These are phyloP conservation scores for Zaprionus capensis DNA, from an alignment of 1,140 invertebrate species.

Conservation along the genomic window DNA sequence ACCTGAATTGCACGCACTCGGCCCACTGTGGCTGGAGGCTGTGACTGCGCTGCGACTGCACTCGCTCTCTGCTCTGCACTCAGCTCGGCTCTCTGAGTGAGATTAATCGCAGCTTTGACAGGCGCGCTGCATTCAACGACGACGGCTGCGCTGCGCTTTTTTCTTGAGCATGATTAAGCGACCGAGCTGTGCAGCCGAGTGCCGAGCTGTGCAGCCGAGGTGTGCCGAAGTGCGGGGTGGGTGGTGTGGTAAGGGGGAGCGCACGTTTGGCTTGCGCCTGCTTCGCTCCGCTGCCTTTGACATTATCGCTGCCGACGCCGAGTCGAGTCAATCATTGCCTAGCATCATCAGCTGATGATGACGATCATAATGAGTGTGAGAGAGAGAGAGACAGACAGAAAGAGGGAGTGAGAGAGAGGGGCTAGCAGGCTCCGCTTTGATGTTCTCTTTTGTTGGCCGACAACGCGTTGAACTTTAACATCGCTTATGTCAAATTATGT, in stretches of 20 bases:
- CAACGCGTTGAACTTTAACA: slow-evolving; percentile 71
- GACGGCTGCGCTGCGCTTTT: slow-evolving; percentile 61
- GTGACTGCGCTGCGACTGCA: slow-evolving; percentile 2
- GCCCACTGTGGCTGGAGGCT: slow-evolving; percentile 39
- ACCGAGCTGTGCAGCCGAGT: slow-evolving; percentile 14
- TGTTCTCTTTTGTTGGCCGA: slow-evolving; percentile 39
- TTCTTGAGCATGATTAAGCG: slow-evolving; percentile 43
- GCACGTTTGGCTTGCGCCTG: slow-evolving; percentile 10
- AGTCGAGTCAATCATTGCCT: slow-evolving; percentile 65
- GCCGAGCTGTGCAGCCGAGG: slow-evolving; percentile 18
- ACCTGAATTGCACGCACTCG: not conserved
- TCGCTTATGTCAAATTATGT: slow-evolving; percentile 83
- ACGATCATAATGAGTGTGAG: slow-evolving; percentile 12
- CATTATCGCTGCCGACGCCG: slow-evolving; percentile 72
- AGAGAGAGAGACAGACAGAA: too few species aligned
- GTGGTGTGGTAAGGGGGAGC: not conserved
- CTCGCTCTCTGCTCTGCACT: slow-evolving; percentile 14
- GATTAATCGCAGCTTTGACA: slow-evolving; percentile 82
- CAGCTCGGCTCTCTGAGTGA: slow-evolving; percentile 62
- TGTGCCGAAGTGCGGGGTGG: not conserved
- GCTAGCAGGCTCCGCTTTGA: slow-evolving; percentile 47
- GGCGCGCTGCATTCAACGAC: slow-evolving; percentile 62
- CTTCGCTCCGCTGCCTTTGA: slow-evolving; percentile 59
- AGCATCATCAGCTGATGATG: slow-evolving; percentile 56
- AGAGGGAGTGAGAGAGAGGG: not conserved